Evolutionary conservation across 30 jellyfish, hydroid and myxozoan species (phyloP), one percentile per base, ranked within the genome.

Genomic region (Phacellophora camtschatica): DNA sequence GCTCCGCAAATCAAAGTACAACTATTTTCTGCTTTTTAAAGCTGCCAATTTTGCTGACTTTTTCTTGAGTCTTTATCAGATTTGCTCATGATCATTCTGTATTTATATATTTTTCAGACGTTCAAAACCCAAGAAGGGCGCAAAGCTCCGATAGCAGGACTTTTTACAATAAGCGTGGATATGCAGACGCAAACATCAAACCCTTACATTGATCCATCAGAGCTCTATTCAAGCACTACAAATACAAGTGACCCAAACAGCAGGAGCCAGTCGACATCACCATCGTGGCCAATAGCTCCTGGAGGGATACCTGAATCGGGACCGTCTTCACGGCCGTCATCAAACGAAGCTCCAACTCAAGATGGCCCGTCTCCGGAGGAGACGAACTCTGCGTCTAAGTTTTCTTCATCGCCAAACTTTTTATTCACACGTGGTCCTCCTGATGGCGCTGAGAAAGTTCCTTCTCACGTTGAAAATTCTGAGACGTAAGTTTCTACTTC

Each of bases 371-470:
- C 98, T 6, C 96, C 96, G 2, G 98, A 91, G 23, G 73, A 79
- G 15, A 57, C 85, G 19, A 51, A 72, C 23, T 71, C 78, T 42
- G 66, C 82, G 2, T 61, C 96, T 2, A 92, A 92, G 71, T 85
- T 86, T 77, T 95, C 98, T 2, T 91, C 98, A 28, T 92, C 98
- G 16, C 98, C 98, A 48, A 92, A 92, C 35, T 92, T 92, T 66
- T 77, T 87, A 95, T 92, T 92, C 74, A 81, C 98, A 19, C 86
- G 98, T 45, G 98, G 98, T 34, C 98, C 98, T 8, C 98, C 98
- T 1, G 98, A 92, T 80, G 98, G 98, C 10, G 98, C 98, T 18
- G 98, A 92, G 49, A 91, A 85, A 58, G 85, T 92, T 15, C 95
- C 97, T 23, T 75, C 88, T 13, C 85, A 87, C 64, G 89, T 86